Evolutionary conservation across 2,797 vertebrate genomes (phyloP), one percentile per base, ranked within the genome.

Genomic region (Pipistrellus kuhlii): DNA sequence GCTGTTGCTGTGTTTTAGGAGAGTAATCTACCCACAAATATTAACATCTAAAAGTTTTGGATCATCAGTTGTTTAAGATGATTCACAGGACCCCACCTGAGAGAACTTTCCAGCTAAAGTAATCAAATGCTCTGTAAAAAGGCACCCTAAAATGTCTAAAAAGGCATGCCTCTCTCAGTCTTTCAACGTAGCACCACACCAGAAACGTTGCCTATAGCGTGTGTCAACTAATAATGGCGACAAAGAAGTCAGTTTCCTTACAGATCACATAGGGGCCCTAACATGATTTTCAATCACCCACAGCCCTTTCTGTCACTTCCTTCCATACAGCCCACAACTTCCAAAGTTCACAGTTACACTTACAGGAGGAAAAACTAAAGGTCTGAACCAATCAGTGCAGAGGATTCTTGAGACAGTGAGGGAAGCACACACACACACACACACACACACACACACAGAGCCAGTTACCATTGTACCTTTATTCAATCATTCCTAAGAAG

Each of bases 211-310:
- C 78, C 57, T 78, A 11, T 72, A 81, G 82, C 25, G 77, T 12
- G 35, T 77, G 44, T 86, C 76, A 88, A 85, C 38, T 59, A 94
- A 71, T 75, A 95, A 88, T 64, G 72, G 81, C 25, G 20, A 72
- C 73, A 81, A n/a, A 94, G 41, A 68, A 89, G 64, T n/a, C 55
- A 48, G 25, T 88, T 90, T 92, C 57, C 80, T 85, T 86, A 57
- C 41, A 94, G 76, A 82, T 68, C 85, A 75, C 41, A n/a, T 6
- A 87, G 38, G 27, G 41, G 51, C 38, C 38, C 38, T 32, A 83
- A 87, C 41, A 71, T 2, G 7, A 92, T 85, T 88, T 94, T 93
- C 82, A 83, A 77, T 92, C 23, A 32, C n/a, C 46, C 83, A 71
- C 13, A 68, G 64, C 53, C 35, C 23, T 91, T 85, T 76, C 64